Conservation (phyloP, 2,113 vertebrate species). For the Syrrhaptes paradoxus region DNA sequence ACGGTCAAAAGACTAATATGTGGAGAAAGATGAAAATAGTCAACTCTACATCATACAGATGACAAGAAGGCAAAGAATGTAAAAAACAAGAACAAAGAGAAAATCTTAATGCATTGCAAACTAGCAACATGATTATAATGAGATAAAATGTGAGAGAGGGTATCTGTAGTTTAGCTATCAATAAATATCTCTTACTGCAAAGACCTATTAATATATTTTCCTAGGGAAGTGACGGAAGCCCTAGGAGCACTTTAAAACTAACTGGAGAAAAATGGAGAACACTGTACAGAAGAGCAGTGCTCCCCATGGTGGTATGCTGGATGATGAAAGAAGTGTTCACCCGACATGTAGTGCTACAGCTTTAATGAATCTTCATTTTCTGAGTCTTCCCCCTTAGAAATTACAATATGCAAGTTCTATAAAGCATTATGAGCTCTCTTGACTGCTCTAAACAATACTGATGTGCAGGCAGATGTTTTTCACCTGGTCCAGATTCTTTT, state of each 20-base stretch:
- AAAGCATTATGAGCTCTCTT: constrained; percentile 32
- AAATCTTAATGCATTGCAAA: not conserved
- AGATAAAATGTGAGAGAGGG: not conserved
- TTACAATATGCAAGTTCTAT: constrained; percentile 28
- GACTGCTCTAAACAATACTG: constrained; percentile 10
- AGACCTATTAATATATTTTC: constrained; percentile 35
- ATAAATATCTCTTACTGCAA: not conserved
- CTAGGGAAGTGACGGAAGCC: constrained; percentile 13
- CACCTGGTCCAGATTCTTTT: constrained; percentile 15
- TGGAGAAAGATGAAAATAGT: not conserved
- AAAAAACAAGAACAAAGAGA: not conserved
- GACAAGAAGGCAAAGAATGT: not conserved
- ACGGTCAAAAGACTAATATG: not conserved
- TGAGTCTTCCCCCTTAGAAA: constrained; percentile 18
- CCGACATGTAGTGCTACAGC: not conserved
- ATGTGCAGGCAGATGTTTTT: constrained; percentile 48
- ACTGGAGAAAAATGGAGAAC: not conserved
- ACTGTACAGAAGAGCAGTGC: not conserved
- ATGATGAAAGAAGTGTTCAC: constrained; percentile 22
- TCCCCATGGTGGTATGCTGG: not conserved
- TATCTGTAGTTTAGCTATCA: not conserved
- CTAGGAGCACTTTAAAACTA: constrained; percentile 51
- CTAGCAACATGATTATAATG: not conserved
- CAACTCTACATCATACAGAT: not conserved
- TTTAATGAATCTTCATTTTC: constrained; percentile 65